These are phyloP conservation scores for Scaptomyza montana DNA, from an alignment of 1,140 invertebrate genomes.

Conservation along the genomic window DNA sequence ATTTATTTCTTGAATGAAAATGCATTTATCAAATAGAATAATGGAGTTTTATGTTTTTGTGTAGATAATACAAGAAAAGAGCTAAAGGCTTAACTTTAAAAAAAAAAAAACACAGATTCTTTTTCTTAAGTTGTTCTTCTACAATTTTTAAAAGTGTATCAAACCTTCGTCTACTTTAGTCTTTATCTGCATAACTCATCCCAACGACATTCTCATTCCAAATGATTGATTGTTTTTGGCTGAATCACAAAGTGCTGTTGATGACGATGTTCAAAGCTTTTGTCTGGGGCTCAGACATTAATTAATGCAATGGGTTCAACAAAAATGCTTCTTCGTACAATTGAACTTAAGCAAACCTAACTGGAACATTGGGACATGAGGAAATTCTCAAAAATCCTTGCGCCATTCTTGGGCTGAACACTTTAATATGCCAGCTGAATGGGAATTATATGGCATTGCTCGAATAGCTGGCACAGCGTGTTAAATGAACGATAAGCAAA, in stretches of 20 bases:
- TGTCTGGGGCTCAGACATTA: conserved; percentile 24
- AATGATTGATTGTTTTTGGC: conserved; percentile 45
- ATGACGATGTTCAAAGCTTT: conserved; percentile 16
- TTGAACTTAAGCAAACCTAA: conserved; percentile 21
- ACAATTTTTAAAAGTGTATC: not conserved
- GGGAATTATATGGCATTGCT: conserved; percentile 72
- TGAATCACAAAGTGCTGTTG: conserved; percentile 13
- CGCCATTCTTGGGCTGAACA: conserved; percentile 53
- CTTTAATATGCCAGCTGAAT: conserved; percentile 76
- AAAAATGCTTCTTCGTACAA: conserved; percentile 13
- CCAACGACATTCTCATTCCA: not conserved
- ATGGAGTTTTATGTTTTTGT: no score
- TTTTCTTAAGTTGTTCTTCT: not conserved
- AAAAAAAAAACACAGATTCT: no score
- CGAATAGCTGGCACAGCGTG: conserved; percentile 70
- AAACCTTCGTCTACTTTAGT: not conserved
- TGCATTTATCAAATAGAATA: no score
- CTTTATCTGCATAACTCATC: not conserved
- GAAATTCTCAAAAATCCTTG: conserved; percentile 60
- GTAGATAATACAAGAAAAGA: no score
- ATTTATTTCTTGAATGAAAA: no score
- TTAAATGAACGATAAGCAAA: conserved; percentile 78
- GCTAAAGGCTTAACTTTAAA: no score
- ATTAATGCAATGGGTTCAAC: conserved; percentile 15
- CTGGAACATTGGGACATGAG: conserved; percentile 11